Base-by-base conservation (phyloP, 2,888 invertebrate species). In the Dione juno region DNA sequence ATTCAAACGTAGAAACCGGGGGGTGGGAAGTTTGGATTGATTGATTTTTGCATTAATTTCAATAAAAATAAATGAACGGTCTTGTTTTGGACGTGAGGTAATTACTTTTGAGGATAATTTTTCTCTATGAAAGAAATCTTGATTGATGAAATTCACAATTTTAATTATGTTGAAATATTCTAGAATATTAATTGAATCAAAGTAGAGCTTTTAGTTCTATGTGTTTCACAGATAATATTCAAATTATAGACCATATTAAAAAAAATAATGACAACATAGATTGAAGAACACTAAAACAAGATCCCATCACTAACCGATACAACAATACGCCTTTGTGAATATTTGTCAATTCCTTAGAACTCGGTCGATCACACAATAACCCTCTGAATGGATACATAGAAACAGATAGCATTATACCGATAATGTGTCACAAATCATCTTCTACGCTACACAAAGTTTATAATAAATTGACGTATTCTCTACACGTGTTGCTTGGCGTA, bases 391-490 rank as follows among this genome's bases (percentile, higher is more conserved):
- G 83, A 78, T 82, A 82, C 82, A 84, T 82, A 84, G 82, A 82
- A 87, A 90, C 88, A 90, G 88, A 89, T 87, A 91, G 84, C 86
- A 84, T 87, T 90, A 88, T 91, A 85, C 84, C 86, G 85, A 89
- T 90, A 90, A 89, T 89, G 89, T 89, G 92, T 91, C 92, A 92
- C 92, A 91, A 92, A 92, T 92, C 92, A 91, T 92, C 90, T 85
- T 82, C 84, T 82, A 83, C 80, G 81, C 82, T 82, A 86, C 88
- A 89, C 89, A 88, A 92, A 92, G 89, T 92, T 92, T 90, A 86
- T 92, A 92, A 92, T 92, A 90, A 91, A 92, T 92, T 92, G 92
- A 92, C 90, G 88, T 90, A 92, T 92, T 92, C 92, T 82, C 81
- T 86, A 89, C 92, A 92, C 90, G 90, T 92, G 92, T 81, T 84